Base-by-base conservation (phyloP, 2,113 vertebrate species). In the Leiothrix lutea region DNA sequence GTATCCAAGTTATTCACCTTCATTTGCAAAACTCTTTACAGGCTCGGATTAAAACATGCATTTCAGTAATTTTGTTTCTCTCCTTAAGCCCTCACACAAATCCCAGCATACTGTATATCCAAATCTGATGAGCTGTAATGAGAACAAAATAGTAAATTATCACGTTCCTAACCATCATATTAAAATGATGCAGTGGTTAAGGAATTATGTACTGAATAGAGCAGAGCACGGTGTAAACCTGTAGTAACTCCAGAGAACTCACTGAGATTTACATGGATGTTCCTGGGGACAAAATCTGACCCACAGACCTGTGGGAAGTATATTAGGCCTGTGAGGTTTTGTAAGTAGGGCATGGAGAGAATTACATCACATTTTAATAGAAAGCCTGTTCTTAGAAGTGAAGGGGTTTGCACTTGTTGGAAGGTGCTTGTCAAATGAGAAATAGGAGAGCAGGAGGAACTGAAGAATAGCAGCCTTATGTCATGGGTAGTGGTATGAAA, bases 381-480 rank as follows among this genome's bases (percentile, higher is more conserved):
- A 93, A 90, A 95, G 62, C 36, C 51, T 80, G 71, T 74, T 90
- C 86, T 80, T 92, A 66, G 71, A 95, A 70, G 74, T 86, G 82
- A 88, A 96, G 90, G 85, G 81, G 48, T 92, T 93, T 80, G 82
- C 92, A 83, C 81, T 96, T 86, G 66, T 82, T 92, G 85, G 90
- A 95, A 92, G 87, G 72, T 83, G 85, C 79, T 90, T 96, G 92
- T 95, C 94, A 96, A 88, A 95, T 26, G 82, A 82, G 85, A 96
- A 94, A 73, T 1, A 90, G 78, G 79, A 93, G 93, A 96, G 85
- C 90, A 86, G 87, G 83, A 94, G 70, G 80, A 95, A 86, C 73
- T 79, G 86, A 92, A 95, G 90, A 97, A 96, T 70, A 94, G 93
- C 93, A 97, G 93, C 87, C 86, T 94, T 84, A 61, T 94, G 87